Conservation (phyloP, 2,797 vertebrate genomes). For the Chelidonichthys spinosus region DNA sequence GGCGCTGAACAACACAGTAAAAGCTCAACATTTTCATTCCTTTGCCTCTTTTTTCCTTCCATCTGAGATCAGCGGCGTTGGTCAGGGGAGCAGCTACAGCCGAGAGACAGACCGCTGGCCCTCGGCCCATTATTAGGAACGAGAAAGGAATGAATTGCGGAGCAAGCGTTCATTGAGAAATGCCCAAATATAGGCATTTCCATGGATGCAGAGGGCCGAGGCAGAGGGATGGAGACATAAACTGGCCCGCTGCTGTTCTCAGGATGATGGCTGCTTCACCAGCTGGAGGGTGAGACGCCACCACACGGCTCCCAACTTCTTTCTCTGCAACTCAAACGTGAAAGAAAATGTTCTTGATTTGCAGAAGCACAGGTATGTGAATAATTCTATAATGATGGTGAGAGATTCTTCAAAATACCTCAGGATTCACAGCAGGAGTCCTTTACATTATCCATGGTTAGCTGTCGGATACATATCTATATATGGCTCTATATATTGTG, state of each 20-base stretch:
- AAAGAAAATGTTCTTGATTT: conserved; percentile 18
- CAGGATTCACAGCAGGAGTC: conserved; percentile 2
- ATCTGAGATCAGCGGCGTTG: conserved; percentile 51
- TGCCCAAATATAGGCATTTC: conserved; percentile 89
- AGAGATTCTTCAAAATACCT: neutral
- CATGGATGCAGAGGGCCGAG: conserved; percentile 68
- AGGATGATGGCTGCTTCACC: conserved; percentile 35
- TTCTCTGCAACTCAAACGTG: conserved; percentile 15
- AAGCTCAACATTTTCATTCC: conserved; percentile 64
- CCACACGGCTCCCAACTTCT: neutral
- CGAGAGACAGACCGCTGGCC: conserved; percentile 75
- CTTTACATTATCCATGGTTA: conserved; percentile 18
- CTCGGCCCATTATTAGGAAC: conserved; percentile 83
- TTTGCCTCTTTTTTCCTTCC: conserved; percentile 42
- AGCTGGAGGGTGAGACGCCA: conserved; percentile 21
- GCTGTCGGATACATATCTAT: conserved; percentile 16
- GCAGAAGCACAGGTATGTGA: neutral
- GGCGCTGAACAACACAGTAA: conserved; percentile 20
- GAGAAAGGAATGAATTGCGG: conserved; percentile 85
- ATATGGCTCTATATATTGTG: conserved; percentile 13
- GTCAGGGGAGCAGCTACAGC: conserved; percentile 61
- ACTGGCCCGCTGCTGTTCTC: conserved; percentile 63
- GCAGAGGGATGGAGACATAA: conserved; percentile 69
- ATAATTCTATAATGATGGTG: neutral
- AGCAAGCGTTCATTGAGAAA: conserved; percentile 79